Percentiles rank a stretch among this genome's conserved stretches.
These are phyloP conservation scores for Myrmophylax atrothorax DNA, from an alignment of 2,113 vertebrate genomes.

Conservation along the genomic window DNA sequence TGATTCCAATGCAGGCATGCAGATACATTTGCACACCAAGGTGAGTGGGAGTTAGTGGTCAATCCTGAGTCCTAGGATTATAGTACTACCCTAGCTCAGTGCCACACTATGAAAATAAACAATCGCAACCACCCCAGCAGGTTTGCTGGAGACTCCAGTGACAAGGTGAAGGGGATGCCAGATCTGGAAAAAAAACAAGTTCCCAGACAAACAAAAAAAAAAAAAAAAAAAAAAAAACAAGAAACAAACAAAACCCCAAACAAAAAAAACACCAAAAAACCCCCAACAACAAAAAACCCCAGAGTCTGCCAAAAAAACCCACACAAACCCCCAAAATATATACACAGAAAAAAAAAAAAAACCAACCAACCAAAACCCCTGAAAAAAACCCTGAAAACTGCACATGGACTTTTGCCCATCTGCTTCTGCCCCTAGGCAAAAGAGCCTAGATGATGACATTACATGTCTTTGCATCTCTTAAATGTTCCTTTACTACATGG, in stretches of 20 bases:
- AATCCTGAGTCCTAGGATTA: not conserved
- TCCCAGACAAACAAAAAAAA: not conserved
- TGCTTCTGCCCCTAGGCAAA: not conserved
- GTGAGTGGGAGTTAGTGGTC: not conserved
- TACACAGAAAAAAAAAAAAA: not conserved
- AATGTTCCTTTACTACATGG: not conserved
- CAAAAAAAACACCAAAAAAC: not conserved
- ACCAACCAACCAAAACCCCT: not conserved
- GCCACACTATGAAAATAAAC: not conserved
- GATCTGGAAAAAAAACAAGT: not conserved
- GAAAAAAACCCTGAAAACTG: not conserved
- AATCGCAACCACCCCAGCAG: fast-evolving
- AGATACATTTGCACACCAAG: not conserved
- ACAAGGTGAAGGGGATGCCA: not conserved
- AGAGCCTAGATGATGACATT: not conserved
- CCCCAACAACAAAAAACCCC: not conserved
- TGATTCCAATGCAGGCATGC: not conserved
- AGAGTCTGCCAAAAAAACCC: too few species aligned
- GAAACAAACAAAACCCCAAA: not conserved
- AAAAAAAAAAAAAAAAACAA: too few species aligned
- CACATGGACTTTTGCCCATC: not conserved
- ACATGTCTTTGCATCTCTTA: not conserved
- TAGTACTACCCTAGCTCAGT: not conserved
- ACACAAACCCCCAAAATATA: too few species aligned
- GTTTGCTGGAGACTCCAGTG: not conserved